phyloP scores from a whole-genome alignment of 2,113 vertebrate species.

The Solea senegalensis region DNA sequence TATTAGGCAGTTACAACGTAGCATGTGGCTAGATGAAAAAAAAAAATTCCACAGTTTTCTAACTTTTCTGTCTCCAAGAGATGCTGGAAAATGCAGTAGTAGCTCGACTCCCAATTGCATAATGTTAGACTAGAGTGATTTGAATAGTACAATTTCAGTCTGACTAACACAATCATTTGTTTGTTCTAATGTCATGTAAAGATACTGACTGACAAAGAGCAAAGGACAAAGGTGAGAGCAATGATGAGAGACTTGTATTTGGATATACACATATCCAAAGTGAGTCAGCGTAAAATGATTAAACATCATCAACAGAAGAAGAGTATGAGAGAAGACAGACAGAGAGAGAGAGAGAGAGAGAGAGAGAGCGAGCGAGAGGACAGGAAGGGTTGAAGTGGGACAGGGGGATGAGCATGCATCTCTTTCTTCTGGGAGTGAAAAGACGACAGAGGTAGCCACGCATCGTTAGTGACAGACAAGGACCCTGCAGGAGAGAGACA shows the following conservation, averaged over 20 bases:
- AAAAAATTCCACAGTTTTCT: no score
- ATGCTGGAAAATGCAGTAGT: neutral
- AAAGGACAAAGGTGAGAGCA: no score
- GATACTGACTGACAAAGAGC: no score
- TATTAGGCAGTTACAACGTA: no score
- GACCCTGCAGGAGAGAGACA: slow-evolving; percentile 45
- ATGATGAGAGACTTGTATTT: no score
- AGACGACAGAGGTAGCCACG: slow-evolving; percentile 43
- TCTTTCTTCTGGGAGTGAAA: slow-evolving; percentile 52
- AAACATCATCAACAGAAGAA: neutral
- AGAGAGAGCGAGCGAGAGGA: neutral
- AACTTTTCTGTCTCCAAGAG: neutral
- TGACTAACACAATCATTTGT: no score
- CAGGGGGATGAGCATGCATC: slow-evolving; percentile 31
- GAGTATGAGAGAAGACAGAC: neutral
- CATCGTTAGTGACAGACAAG: slow-evolving; percentile 68
- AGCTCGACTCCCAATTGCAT: no score
- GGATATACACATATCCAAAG: neutral
- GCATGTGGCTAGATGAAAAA: no score
- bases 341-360: neutral
- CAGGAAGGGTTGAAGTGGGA: slow-evolving; percentile 1
- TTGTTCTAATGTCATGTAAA: no score
- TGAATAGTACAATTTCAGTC: no score
- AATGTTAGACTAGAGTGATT: no score
- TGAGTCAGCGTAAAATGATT: neutral